Conservation (phyloP, 2,113 vertebrate genomes). For the Festucalex cinctus region DNA sequence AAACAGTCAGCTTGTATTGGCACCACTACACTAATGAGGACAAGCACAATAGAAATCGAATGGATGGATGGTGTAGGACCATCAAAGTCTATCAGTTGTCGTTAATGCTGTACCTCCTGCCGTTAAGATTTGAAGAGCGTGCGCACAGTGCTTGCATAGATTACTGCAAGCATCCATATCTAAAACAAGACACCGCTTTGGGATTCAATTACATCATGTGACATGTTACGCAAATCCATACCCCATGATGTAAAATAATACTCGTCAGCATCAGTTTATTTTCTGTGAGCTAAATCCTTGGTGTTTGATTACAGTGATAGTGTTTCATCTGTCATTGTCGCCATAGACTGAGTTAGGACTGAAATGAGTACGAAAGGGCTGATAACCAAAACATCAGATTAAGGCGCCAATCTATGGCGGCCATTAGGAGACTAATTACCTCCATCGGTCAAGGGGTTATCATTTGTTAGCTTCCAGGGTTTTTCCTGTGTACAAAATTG, state of each 20-base stretch:
- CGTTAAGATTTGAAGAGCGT: neutral
- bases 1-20: neutral
- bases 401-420: constrained; percentile 32
- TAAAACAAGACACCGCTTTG: constrained; percentile 24
- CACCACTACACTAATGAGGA: neutral
- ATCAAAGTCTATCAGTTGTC: neutral
- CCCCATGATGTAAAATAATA: constrained; percentile 53
- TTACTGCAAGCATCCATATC: constrained; percentile 36
- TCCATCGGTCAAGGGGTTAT: neutral
- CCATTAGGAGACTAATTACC: constrained; percentile 36
- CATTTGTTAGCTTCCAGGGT: neutral
- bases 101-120: neutral
- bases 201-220: constrained; percentile 38
- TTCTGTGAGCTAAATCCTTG: constrained; percentile 34
- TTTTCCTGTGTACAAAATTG: too few species aligned
- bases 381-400: constrained; percentile 43
- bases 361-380: constrained; percentile 39
- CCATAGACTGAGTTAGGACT: constrained; percentile 26
- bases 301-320: constrained; percentile 51
- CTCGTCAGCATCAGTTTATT: constrained; percentile 34
- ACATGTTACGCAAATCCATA: constrained; percentile 28
- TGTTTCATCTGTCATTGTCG: constrained; percentile 35
- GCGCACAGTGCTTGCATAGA: neutral
- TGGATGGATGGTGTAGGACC: neutral
- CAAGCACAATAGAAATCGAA: neutral